These are phyloP conservation scores for Camptogramma bilineatum DNA, from an alignment of 2,888 invertebrate genomes.

Conservation along the genomic window DNA sequence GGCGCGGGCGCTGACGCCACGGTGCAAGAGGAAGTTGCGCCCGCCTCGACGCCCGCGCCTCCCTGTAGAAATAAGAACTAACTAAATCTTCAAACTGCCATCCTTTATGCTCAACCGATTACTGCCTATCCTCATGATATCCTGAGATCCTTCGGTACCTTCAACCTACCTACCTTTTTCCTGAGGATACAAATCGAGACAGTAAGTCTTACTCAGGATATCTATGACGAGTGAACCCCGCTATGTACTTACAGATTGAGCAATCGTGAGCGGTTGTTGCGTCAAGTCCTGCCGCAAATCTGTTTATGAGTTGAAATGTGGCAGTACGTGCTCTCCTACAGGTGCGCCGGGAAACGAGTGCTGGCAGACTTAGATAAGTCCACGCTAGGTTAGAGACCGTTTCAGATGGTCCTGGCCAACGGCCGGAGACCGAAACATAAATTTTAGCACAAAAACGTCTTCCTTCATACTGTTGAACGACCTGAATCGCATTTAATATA, in stretches of 20 bases:
- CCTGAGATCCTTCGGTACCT: slow-evolving; percentile 61
- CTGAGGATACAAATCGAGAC: slow-evolving; percentile 52
- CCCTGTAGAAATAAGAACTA: slow-evolving; percentile 78
- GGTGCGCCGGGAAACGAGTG: slow-evolving; percentile 49
- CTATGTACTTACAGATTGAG: slow-evolving; percentile 31
- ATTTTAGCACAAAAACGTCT: slow-evolving; percentile 84
- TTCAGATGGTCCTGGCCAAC: slow-evolving; percentile 62
- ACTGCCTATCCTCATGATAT: slow-evolving; percentile 73
- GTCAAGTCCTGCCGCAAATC: slow-evolving; percentile 54
- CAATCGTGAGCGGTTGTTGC: slow-evolving; percentile 56
- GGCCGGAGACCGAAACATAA: slow-evolving; percentile 61
- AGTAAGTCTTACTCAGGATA: slow-evolving; percentile 53
- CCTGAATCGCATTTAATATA: slow-evolving; percentile 79
- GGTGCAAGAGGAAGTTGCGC: slow-evolving; percentile 71
- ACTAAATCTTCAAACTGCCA: slow-evolving; percentile 73
- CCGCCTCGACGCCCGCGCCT: slow-evolving; percentile 77
- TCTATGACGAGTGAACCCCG: slow-evolving; percentile 51
- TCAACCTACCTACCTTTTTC: slow-evolving; percentile 63
- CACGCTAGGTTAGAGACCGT: slow-evolving; percentile 70
- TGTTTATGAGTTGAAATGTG: slow-evolving; percentile 55
- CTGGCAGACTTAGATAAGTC: slow-evolving; percentile 57
- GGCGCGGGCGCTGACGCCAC: slow-evolving; percentile 79
- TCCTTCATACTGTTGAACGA: slow-evolving; percentile 83
- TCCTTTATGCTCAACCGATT: slow-evolving; percentile 72
- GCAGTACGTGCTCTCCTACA: slow-evolving; percentile 61